Conservation (phyloP, 1,140 invertebrate genomes). For the Planococcus citri region DNA sequence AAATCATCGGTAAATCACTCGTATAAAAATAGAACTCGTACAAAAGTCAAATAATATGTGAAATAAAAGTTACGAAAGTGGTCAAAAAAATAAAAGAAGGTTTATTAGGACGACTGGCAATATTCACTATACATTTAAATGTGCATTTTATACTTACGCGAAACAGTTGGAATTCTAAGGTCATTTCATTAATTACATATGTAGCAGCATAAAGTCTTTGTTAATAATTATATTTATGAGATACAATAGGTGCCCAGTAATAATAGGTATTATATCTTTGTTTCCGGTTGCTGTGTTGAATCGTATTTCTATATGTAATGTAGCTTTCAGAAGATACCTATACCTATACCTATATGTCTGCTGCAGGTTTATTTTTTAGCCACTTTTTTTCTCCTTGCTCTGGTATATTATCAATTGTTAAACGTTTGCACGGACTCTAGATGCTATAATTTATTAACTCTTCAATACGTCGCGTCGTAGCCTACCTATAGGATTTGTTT, state of each 20-base stretch:
- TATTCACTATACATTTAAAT: too few relatives aligned
- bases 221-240: conserved; percentile 15
- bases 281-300: conserved; percentile 13
- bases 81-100: neutral
- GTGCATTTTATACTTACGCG: neutral
- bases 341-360: neutral
- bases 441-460: neutral
- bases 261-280: conserved; percentile 19
- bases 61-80: neutral
- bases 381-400: neutral
- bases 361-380: neutral
- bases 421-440: neutral
- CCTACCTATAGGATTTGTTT: too few relatives aligned
- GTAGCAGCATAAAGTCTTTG: neutral
- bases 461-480: too few relatives aligned
- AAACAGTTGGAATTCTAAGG: conserved; percentile 15
- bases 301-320: neutral
- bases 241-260: conserved; percentile 11
- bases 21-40: neutral
- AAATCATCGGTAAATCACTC: neutral
- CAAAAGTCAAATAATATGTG: neutral
- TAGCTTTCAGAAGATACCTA: too few relatives aligned
- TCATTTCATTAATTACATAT: conserved; percentile 16
- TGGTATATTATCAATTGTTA: neutral
- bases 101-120: neutral